These are phyloP conservation scores for human (Homo sapiens) DNA, from an alignment of 2,113 vertebrate species.

Conservation along the genomic window DNA sequence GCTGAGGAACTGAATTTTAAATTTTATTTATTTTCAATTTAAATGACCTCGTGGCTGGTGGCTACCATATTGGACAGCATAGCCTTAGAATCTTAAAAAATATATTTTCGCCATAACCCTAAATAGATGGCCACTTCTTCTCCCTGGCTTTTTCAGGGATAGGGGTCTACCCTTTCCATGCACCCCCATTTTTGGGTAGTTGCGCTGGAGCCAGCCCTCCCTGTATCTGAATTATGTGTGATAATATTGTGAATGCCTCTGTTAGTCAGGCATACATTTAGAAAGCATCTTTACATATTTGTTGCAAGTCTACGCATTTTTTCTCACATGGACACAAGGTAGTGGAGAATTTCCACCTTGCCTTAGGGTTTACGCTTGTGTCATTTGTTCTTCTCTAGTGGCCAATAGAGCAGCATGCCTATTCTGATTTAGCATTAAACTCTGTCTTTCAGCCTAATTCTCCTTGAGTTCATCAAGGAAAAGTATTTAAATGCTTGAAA, in stretches of 20 bases:
- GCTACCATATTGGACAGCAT: background rate
- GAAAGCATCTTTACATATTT: background rate
- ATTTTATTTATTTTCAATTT: conserved; percentile 22
- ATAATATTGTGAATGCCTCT: background rate
- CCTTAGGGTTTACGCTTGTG: background rate
- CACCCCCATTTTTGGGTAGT: background rate
- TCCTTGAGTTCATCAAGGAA: background rate
- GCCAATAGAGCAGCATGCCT: background rate
- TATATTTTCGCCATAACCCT: background rate
- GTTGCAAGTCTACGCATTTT: background rate
- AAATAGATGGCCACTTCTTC: background rate
- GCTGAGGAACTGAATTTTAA: background rate
- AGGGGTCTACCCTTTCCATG: background rate
- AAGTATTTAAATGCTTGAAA: background rate
- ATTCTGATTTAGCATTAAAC: background rate
- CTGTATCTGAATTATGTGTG: background rate
- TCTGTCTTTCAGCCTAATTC: background rate
- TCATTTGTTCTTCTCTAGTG: background rate
- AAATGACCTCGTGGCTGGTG: background rate
- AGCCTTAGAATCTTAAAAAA: background rate
- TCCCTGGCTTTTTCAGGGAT: background rate
- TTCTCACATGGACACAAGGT: background rate
- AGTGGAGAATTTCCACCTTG: background rate
- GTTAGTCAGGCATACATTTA: background rate
- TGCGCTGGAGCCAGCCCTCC: background rate